Conservation (phyloP, 1,140 invertebrate genomes). For the Octopus bimaculoides region DNA sequence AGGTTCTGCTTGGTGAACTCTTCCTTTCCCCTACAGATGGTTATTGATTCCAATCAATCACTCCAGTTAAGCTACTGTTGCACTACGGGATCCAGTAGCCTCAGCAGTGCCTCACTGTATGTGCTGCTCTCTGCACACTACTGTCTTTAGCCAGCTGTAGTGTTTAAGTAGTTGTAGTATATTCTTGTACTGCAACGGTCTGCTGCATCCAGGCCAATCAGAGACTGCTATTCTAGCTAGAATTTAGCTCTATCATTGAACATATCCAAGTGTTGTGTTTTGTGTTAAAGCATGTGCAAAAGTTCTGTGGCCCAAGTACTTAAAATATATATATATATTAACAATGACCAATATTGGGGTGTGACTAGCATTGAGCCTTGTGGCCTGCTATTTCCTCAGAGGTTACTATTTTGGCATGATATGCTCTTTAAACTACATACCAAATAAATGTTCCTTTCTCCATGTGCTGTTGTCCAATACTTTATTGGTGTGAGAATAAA, state of each 20-base stretch:
- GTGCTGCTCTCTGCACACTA: slow-evolving; percentile 7
- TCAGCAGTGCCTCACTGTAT: neutral
- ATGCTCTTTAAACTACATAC: neutral
- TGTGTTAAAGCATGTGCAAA: slow-evolving; percentile 14
- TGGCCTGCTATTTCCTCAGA: slow-evolving; percentile 2
- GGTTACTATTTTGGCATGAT: slow-evolving; percentile 1
- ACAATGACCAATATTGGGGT: neutral
- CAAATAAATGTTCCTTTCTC: slow-evolving; percentile 15
- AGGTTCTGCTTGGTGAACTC: slow-evolving; percentile 14
- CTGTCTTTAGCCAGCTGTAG: slow-evolving; percentile 10
- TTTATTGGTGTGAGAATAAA: neutral
- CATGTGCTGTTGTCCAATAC: slow-evolving; percentile 14
- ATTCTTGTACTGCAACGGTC: neutral
- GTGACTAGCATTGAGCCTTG: slow-evolving; percentile 11
- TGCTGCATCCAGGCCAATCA: neutral
- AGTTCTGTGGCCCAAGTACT: slow-evolving; percentile 9
- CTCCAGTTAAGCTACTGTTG: slow-evolving; percentile 6
- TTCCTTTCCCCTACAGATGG: neutral
- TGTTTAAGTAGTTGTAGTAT: slow-evolving; percentile 1
- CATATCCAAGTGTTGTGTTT: slow-evolving; percentile 16
- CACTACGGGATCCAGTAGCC: neutral
- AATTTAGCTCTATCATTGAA: slow-evolving; percentile 13
- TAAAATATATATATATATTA: neutral
- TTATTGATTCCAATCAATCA: slow-evolving; percentile 9
- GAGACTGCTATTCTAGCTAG: slow-evolving; percentile 14